Base-by-base conservation (phyloP, 2,113 vertebrate species). In the Oryzias woworae region DNA sequence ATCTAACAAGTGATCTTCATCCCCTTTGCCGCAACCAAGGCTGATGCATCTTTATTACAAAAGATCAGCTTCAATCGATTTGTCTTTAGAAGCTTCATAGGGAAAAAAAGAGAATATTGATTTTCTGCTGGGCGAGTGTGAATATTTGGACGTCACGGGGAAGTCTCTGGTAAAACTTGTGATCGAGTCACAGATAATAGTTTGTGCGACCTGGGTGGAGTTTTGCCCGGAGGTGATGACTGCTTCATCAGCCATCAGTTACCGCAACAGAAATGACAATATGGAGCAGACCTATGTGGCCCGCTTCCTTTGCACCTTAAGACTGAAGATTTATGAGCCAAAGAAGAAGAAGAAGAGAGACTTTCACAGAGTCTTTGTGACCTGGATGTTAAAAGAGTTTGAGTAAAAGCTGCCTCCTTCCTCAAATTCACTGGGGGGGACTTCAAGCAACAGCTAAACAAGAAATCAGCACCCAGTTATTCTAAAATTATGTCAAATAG, bases 41-140 rank as follows among this genome's bases (percentile, higher is more conserved):
- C 73, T 73, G 78, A 66, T 24, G 28, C 20, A 26, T 78, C 74
- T 73, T 86, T 78, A 86, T 84, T 87, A 77, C 75, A 86, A 81
- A 70, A 73, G 76, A 86, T 84, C 43, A 48, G 47, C 71, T 55
- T 60, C 58, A 58, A 90, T 86, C 83, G 86, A 90, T 86, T 85
- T 66, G 71, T 78, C 77, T 77, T 85, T 63, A 73, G 78, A 58
- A 78, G 66, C 80, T 54, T 58, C 23, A 2, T 61, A 47, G 69
- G 6, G 61, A 62, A 63, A 63, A 71, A 53, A 66, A 54, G 58
- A 12, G 22, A 42, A 14, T 12, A 82, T 74, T 69, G 83, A 87
- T 82, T 78, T 82, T 78, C 44, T 66, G 42, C 69, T 82, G 14
- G 61, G 58, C 53, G 44, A 55, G 24, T 73, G 60, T 48, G 54